Evolutionary conservation across 2,888 invertebrate species (phyloP), one percentile per base, ranked within the genome.

Genomic region (Trichopoda pennipes): DNA sequence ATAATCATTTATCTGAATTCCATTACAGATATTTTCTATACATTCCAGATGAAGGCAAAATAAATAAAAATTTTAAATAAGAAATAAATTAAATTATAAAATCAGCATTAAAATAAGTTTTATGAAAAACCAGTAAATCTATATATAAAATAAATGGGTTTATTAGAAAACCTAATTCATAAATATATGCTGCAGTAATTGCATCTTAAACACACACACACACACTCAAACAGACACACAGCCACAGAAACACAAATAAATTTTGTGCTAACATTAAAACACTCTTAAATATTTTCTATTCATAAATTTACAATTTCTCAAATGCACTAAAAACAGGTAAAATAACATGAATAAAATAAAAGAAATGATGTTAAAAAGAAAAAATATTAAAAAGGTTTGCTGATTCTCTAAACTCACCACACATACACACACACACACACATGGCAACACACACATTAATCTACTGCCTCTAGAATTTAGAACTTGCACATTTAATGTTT

Each of bases 141-240:
- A 6, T 19, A 23, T 72, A 19, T 42, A 63, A 32, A 6, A 63
- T 16, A 61, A 28, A 42, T 16, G 0, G 44, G 10, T 3, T 32
- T 2, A 4, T 60, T 63, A 32, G 53, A 64, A 35, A 74, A 77
- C 77, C 77, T 81, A 81, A 81, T 81, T 81, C 77, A 81, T 81
- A 81, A 77, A 77, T 68, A 77, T 73, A 23, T 58, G 21, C 51
- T 68, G 69, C 47, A 60, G 66, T 23, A 64, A 55, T 19, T 69
- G 55, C 16, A 53, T 68, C 38, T 32, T 3, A 47, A 1, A 47
- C 47, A 17, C 7, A 47, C 8, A 9, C n/a, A 17, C 1, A 17
- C 47, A 47, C 47, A 47, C 1, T 7, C n/a, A n/a, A 19, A 16
- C 47, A 49, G 7, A 1, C 7, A 28, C 28, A 28, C n/a, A n/a